Base-by-base conservation (phyloP, 2,797 vertebrate genomes). In the Xenops minutus region DNA sequence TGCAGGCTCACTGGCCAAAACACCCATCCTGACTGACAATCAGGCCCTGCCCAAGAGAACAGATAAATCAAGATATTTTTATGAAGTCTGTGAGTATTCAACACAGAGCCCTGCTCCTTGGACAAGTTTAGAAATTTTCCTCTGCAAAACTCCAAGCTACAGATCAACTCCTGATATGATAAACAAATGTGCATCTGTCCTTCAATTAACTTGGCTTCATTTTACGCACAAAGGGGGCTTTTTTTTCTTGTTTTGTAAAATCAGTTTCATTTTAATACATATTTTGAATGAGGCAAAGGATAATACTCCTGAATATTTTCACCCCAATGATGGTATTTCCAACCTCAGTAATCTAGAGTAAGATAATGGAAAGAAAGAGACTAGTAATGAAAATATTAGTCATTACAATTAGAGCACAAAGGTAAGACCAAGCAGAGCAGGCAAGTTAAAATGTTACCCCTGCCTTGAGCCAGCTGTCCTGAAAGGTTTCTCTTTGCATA, bases 141-240 rank as follows among this genome's bases (percentile, higher is more conserved):
- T 83, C 52, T 46, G 24, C 15, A 88, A 56, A 82, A 77, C n/a
- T 32, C 87, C 36, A 74, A 71, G 52, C 32, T 22, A 46, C 5
- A 3, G 61, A 86, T 37, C 3, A 5, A 10, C 7, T 7, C 13
- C 27, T 36, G 29, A 26, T 0, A 46, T 22, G 36, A 59, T 51
- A 79, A 81, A 26, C 12, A 34, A 78, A 6, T 2, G 9, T 12
- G 2, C 8, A 36, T 55, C 29, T 27, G 12, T 79, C 37, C 51
- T 62, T 84, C 58, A 76, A 23, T 49, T 43, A 18, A 62, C 0
- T 30, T 6, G 17, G 32, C 26, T 75, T 89, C 21, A 46, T 10
- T 44, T 63, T 89, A 37, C 27, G 32, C 27, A n/a, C 22, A 17
- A 41, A 10, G 4, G 0, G 0, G 51, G 7, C 18, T 30, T 52